Evolutionary conservation across 53 echinoderm and acorn worm species (phyloP).

Genomic region (Pentamera pediparva): DNA sequence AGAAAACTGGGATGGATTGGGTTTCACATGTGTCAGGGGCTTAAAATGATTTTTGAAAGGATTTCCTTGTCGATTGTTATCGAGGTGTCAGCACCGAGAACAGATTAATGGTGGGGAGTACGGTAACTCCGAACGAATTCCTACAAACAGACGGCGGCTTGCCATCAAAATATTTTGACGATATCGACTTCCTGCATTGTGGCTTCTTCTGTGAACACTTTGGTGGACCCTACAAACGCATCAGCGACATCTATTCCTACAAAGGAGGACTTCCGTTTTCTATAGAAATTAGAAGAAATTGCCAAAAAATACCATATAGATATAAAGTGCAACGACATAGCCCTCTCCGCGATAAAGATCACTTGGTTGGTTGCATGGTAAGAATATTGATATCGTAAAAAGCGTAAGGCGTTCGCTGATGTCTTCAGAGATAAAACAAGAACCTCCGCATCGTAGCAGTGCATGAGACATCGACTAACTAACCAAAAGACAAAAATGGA

Average conservation of each 20-base stretch:
- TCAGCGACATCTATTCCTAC: neutral
- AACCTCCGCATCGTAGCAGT: too few relatives aligned
- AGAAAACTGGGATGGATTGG: neutral
- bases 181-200: constrained; percentile 19
- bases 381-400: too few relatives aligned
- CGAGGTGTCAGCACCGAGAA: constrained; percentile 23
- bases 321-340: constrained; percentile 21
- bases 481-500: neutral
- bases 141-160: constrained; percentile 23
- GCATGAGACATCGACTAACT: neutral
- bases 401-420: too few relatives aligned
- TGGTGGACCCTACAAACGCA: too few relatives aligned
- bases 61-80: constrained; percentile 23
- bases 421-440: too few relatives aligned
- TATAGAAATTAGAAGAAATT: neutral
- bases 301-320: neutral
- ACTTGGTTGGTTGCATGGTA: too few relatives aligned
- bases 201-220: constrained; percentile 1
- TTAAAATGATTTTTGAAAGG: constrained; percentile 25
- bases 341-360: too few relatives aligned
- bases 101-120: constrained; percentile 19
- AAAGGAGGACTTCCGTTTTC: constrained; percentile 26
- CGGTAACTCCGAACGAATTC: constrained; percentile 7
- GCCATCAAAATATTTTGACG: constrained; percentile 40
- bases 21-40: constrained; percentile 13